Evolutionary conservation across 1,140 invertebrate genomes (phyloP).

Genomic region (Venturia canescens): DNA sequence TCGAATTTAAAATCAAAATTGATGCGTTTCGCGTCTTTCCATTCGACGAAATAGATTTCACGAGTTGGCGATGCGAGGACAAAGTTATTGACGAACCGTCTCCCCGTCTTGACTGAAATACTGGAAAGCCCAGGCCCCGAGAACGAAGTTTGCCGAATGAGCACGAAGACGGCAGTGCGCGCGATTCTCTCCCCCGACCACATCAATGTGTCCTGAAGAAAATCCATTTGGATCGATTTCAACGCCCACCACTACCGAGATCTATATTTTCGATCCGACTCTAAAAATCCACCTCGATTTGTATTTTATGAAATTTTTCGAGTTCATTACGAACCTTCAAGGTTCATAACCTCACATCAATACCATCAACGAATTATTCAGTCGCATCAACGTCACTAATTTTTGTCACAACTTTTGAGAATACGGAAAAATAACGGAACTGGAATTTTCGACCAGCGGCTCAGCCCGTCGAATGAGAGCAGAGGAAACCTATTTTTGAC

Average conservation of each 20-base stretch:
- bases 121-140: constrained; percentile 57
- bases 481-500: too few relatives aligned
- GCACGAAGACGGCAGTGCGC: constrained; percentile 46
- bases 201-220: neutral
- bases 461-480: too few relatives aligned
- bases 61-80: constrained; percentile 33
- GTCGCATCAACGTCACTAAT: too few relatives aligned
- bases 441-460: too few relatives aligned
- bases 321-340: too few relatives aligned
- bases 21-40: neutral
- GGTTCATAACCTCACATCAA: too few relatives aligned
- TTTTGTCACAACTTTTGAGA: too few relatives aligned
- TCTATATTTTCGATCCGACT: neutral
- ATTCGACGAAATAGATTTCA: neutral
- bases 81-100: constrained; percentile 55
- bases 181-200: neutral
- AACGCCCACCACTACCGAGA: neutral
- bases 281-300: neutral
- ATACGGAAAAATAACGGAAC: too few relatives aligned
- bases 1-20: neutral
- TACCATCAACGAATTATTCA: too few relatives aligned
- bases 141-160: constrained; percentile 54
- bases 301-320: too few relatives aligned
- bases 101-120: constrained; percentile 50
- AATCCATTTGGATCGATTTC: constrained; percentile 49